Base-by-base conservation (phyloP, 2,797 vertebrate species). In the Orestias chungarensis region DNA sequence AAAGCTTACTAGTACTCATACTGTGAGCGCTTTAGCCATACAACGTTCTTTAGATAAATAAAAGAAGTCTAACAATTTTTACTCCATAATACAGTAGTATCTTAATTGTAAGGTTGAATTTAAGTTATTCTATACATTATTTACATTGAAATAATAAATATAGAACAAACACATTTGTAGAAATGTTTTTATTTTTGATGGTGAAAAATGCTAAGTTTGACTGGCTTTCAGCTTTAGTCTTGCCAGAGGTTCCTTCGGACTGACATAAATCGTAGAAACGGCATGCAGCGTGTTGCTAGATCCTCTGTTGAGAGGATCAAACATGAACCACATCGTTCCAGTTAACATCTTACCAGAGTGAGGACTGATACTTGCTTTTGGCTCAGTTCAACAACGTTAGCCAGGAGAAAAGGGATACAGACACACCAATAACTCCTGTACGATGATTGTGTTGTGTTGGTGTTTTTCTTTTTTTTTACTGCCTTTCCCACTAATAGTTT, bases 381-480 rank as follows among this genome's bases (percentile, higher is more conserved):
- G 20, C 15, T 8, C 2, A 3, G 31, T 55, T 55, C 54, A 55
- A 29, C 33, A 61, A 18, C 5, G 3, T 35, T 38, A 23, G 9
- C 18, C 33, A n/a, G 33, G 20, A 31, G 29, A 31, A 31, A 31
- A 55, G 15, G 14, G 43, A 31, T 27, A 31, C 29, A n/a, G 54
- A 18, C 29, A 18, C 54, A 31, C 27, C 29, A 17, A 12, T 29
- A 2, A 54, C 9, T 55, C 29, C 27, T 55, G 18, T 6, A 31
- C 3, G 54, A 31, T 20, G 17, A 61, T 61, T 23, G 17, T 29
- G 35, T 23, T 35, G 33, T 11, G 31, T 31, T 59, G 31, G 8
- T 10, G 29, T 66, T 65, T 46, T 25, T 65, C 46, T 46, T 66
- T 65, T 46, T 25, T 65, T 65, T 43, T 4, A 44, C 40, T 44